A percentile compares a stretch with the other conserved stretches of the same genome.
These are phyloP conservation scores for crab-eating macaque (Macaca fascicularis) DNA, from an alignment of 2,113 vertebrate species.

Conservation along the genomic window DNA sequence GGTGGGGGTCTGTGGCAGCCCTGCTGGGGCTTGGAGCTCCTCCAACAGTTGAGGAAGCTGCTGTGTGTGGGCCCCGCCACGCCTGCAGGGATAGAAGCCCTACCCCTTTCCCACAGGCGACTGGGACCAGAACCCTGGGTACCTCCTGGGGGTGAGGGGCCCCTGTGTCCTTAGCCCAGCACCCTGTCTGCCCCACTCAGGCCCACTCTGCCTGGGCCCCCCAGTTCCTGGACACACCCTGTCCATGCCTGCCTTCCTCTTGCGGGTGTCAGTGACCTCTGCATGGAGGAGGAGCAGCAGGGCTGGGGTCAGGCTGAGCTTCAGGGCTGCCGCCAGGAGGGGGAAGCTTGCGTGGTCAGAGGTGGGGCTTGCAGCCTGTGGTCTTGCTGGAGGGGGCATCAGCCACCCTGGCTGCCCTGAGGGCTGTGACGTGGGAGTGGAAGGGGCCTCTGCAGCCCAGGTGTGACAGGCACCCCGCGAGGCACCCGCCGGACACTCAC, in stretches of 20 bases:
- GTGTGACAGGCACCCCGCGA: accelerated
- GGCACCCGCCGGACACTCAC: accelerated
- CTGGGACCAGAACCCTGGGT: not conserved
- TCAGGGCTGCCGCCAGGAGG: not conserved
- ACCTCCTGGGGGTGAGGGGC: not conserved
- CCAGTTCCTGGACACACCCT: no score
- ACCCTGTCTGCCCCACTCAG: not conserved
- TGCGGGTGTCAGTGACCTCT: not conserved
- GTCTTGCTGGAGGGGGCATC: not conserved
- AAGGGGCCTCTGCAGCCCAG: not conserved
- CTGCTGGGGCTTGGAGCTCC: not conserved
- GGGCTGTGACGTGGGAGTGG: accelerated
- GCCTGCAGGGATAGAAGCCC: not conserved
- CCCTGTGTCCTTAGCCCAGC: not conserved
- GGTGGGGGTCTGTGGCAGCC: not conserved
- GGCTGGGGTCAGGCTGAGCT: not conserved
- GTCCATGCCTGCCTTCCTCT: not conserved
- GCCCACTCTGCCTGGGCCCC: no score
- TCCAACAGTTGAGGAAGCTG: not conserved
- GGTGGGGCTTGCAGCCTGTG: not conserved
- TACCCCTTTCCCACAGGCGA: not conserved
- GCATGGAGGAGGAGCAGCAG: no score
- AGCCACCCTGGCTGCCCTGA: not conserved
- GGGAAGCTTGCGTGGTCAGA: accelerated
- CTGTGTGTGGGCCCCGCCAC: not conserved